Evolutionary conservation across 2,797 vertebrate genomes (phyloP).

Genomic region (Tolypeutes matacus): DNA sequence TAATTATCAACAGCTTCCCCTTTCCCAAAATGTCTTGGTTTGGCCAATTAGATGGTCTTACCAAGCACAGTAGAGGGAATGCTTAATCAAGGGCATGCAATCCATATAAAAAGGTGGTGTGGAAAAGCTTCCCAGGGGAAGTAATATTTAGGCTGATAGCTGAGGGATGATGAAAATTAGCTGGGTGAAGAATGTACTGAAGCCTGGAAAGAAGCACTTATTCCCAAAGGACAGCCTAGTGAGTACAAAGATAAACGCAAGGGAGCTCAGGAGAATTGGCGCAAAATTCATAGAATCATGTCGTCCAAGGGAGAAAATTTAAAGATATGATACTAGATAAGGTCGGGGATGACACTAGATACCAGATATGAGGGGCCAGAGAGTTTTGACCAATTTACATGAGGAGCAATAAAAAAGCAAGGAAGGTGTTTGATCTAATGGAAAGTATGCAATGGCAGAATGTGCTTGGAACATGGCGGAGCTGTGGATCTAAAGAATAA

Average conservation of each 20-base stretch:
- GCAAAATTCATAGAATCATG: background rate
- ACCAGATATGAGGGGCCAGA: background rate
- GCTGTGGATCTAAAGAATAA: background rate
- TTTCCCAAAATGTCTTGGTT: background rate
- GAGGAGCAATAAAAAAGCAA: background rate
- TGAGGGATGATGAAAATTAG: background rate
- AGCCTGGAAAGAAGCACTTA: no score
- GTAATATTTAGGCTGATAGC: background rate
- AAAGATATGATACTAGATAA: background rate
- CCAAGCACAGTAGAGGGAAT: background rate
- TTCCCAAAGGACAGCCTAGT: background rate
- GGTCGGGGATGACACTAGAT: background rate
- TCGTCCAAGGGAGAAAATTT: background rate
- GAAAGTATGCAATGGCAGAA: background rate
- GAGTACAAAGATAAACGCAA: background rate
- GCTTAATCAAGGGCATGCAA: background rate
- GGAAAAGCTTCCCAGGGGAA: background rate
- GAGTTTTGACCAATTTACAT: background rate
- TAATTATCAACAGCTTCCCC: background rate
- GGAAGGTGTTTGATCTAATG: background rate
- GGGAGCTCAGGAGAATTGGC: background rate
- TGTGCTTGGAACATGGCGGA: background rate
- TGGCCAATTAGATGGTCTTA: background rate
- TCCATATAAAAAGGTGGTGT: fast-evolving
- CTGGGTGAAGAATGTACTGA: background rate